Evolutionary conservation across 2,888 invertebrate species (phyloP).

Genomic region (Drosophila conformis): DNA sequence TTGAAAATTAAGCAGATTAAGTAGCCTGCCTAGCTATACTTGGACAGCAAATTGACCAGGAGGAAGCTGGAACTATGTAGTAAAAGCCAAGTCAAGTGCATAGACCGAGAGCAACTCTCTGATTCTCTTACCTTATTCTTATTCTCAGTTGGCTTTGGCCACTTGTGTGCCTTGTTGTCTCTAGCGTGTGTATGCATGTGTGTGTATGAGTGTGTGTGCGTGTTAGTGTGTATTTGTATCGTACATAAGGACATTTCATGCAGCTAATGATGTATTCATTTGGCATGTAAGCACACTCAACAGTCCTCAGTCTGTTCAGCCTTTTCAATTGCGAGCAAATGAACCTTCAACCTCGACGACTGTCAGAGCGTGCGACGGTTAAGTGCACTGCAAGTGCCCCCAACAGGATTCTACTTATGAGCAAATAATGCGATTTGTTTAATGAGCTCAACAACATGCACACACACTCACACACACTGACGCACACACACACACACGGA

Average conservation of each 20-base stretch:
- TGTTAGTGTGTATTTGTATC: conserved; percentile 19
- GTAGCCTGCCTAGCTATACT: conserved; percentile 50
- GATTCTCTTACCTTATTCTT: conserved; percentile 19
- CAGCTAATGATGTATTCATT: conserved; percentile 79
- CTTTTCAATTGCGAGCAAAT: conserved; percentile 73
- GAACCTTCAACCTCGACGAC: conserved; percentile 65
- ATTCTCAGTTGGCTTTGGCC: conserved; percentile 54
- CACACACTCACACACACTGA: background rate
- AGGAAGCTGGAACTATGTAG: conserved; percentile 1
- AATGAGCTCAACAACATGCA: conserved; percentile 58
- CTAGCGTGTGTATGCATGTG: background rate
- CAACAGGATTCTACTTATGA: conserved; percentile 48
- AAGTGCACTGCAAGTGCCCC: conserved; percentile 67
- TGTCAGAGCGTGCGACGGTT: conserved; percentile 59
- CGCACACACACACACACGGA: background rate
- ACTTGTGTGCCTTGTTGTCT: conserved; percentile 40
- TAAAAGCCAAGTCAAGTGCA: conserved; percentile 11
- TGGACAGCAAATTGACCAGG: conserved; percentile 9
- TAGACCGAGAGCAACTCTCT: conserved; percentile 8
- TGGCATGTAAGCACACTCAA: conserved; percentile 61
- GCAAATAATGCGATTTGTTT: conserved; percentile 76
- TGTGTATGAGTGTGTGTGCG: conserved; percentile 7
- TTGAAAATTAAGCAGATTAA: conserved; percentile 68
- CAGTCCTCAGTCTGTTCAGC: conserved; percentile 45
- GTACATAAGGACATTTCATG: conserved; percentile 65